Evolutionary conservation across 2,113 vertebrate species (phyloP).

Genomic region (Chelonoidis abingdonii): DNA sequence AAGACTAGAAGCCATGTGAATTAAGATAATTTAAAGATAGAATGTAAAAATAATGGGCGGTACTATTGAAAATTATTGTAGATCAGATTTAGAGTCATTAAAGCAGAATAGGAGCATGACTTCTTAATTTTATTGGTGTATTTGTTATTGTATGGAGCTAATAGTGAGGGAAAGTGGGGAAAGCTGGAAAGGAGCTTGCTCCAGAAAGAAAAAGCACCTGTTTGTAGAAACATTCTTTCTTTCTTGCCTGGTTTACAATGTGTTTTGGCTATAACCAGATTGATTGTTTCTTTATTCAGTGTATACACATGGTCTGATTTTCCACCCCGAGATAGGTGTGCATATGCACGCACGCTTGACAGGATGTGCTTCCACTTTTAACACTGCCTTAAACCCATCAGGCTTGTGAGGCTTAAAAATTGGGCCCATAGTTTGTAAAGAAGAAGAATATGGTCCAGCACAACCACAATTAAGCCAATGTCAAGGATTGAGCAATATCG

Average conservation of each 20-base stretch:
- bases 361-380: neutral
- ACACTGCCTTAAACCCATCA: neutral
- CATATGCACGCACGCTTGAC: neutral
- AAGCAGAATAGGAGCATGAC: neutral
- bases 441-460: neutral
- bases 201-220: neutral
- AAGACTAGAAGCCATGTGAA: neutral
- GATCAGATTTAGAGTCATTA: neutral
- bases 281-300: neutral
- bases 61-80: neutral
- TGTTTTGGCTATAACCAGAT: neutral
- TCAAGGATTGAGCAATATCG: neutral
- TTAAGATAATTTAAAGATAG: neutral
- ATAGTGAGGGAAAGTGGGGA: neutral
- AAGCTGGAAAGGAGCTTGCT: neutral
- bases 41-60: neutral
- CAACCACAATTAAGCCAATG: neutral
- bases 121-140: neutral
- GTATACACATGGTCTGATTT: neutral
- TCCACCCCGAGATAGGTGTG: neutral
- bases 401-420: neutral
- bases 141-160: neutral
- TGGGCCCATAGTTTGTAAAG: neutral
- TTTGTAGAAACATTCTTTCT: neutral
- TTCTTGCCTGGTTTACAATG: slow-evolving; percentile 2